Percentiles rank a stretch among this genome's conserved stretches.
These are phyloP conservation scores for Paragorgia papillata DNA, from an alignment of 92 coral and sea anemone genomes.

Conservation along the genomic window DNA sequence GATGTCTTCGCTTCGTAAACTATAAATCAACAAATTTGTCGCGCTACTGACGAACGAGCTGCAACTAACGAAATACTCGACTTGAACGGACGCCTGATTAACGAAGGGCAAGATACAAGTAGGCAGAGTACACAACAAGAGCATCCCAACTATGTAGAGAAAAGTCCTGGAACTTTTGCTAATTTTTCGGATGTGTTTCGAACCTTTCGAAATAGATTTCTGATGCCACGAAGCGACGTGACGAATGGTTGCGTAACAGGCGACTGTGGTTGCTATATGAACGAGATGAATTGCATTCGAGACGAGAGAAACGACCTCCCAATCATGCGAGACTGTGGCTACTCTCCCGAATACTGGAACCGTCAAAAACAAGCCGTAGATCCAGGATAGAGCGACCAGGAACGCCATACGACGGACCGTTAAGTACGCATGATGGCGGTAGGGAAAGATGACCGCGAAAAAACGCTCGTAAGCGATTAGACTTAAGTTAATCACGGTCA, in stretches of 20 bases:
- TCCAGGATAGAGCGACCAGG: not conserved
- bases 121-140: not conserved
- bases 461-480: constrained; percentile 5
- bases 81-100: not conserved
- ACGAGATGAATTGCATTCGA: not conserved
- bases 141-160: not conserved
- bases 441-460: constrained; percentile 6
- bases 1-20: constrained; percentile 17
- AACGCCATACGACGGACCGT: not conserved
- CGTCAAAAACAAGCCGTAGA: constrained; percentile 6
- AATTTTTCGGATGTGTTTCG: not conserved
- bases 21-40: not conserved
- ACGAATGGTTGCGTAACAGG: constrained; percentile 2
- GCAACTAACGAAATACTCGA: not conserved
- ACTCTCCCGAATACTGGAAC: not conserved
- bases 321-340: not conserved
- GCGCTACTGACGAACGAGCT: not conserved
- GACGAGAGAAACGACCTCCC: not conserved
- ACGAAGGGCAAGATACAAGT: not conserved
- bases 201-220: not conserved
- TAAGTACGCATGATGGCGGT: constrained; percentile 10
- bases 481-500: constrained; percentile 14
- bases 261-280: not conserved
- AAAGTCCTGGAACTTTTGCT: constrained; percentile 4
- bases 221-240: not conserved